Conservation (phyloP, 1,140 invertebrate genomes). For the Drosophila paulistorum region DNA sequence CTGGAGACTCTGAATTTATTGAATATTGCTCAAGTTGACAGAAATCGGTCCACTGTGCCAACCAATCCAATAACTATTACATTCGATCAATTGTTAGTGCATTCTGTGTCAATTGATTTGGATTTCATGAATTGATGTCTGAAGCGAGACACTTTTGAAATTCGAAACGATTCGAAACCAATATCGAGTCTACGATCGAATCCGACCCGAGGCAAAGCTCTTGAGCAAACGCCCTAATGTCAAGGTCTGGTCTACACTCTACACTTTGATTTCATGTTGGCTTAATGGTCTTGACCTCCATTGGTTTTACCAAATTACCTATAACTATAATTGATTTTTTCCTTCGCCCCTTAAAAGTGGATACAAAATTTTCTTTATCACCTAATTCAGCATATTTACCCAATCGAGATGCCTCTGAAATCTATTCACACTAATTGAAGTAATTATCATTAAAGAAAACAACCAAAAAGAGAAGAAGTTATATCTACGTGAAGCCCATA, state of each 20-base stretch:
- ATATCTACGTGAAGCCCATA: conserved; percentile 32
- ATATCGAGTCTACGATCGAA: conserved; percentile 19
- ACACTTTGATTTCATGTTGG: conserved; percentile 19
- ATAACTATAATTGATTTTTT: conserved; percentile 12
- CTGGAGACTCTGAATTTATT: too few species aligned
- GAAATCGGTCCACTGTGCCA: too few species aligned
- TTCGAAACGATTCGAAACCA: conserved; percentile 19
- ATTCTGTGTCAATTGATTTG: conserved; percentile 24
- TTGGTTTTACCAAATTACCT: conserved; percentile 24
- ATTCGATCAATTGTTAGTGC: not conserved
- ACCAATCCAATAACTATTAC: too few species aligned
- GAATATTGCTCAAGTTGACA: too few species aligned
- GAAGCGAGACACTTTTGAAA: conserved; percentile 21
- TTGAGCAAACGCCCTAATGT: conserved; percentile 59
- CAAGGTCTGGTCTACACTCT: conserved; percentile 49
- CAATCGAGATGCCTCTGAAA: not conserved
- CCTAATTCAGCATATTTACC: not conserved
- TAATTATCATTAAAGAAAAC: conserved; percentile 13
- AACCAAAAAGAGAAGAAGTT: not conserved
- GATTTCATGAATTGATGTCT: conserved; percentile 16
- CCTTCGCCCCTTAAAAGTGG: conserved; percentile 5
- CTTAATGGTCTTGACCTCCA: conserved; percentile 61
- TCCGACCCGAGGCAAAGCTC: conserved; percentile 6
- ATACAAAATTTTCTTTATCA: not conserved
- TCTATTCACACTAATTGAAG: conserved; percentile 4